Evolutionary conservation across 2,888 invertebrate species (phyloP), one percentile per base, ranked within the genome.

Genomic region (Cenopis cana): DNA sequence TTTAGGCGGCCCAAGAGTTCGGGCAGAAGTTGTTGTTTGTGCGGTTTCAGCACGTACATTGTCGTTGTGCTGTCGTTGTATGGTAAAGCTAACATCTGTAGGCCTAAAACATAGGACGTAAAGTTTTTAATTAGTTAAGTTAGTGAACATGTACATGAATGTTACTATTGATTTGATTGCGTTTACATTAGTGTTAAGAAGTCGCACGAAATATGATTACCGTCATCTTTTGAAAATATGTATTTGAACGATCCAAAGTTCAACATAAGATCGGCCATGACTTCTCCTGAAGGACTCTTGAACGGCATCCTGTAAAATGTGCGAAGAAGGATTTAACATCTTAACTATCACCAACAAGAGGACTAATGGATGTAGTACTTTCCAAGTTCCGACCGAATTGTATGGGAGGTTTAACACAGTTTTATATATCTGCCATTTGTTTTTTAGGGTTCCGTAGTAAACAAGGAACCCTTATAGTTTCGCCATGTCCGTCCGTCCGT

Each of bases 1-100:
- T 93, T 92, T 20, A 96, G 77, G 1, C 82, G 81, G 0, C 84
- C 83, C 82, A 95, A 89, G 9, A 96, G 80, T 1, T 90, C 83
- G 8, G 87, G 80, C 52, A 96, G 81, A 38, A 85, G 93, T 8
- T 86, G 76, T 8, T 82, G 83, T 50, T 92, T 87, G 0, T 85
- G 83, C 0, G 97, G 97, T 76, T 96, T 91, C 8, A 97, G 80
- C 1, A 95, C 93, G 80, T 96, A 96, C 94, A 97, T 95, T 0
- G 91, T 93, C 55, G 94, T 95, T 55, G 93, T 89, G 64, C 93
- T 94, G 70, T 96, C 96, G 83, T 96, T 95, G 85, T 97, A 97
- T 0, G 97, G 96, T 5, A 97, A 87, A 0, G 95, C 95, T 73
- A 96, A 77, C 79, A 96, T 95, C 78, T 96, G 95, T 68, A 94